These are phyloP conservation scores for Monochamus alternatus DNA, from an alignment of 2,888 invertebrate species.

Conservation along the genomic window DNA sequence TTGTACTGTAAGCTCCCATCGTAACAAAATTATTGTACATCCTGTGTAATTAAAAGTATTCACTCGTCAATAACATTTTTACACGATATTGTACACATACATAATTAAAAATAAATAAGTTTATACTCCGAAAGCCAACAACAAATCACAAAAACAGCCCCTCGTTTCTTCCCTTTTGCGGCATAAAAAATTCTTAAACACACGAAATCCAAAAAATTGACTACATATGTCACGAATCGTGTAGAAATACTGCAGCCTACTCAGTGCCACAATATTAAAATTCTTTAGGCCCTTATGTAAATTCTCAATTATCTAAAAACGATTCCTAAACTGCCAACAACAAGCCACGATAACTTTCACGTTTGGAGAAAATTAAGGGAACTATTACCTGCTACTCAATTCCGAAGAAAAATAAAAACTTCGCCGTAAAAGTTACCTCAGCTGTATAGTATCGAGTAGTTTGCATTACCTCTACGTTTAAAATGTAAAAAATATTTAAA, in stretches of 20 bases:
- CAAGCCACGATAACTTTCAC: slow-evolving; percentile 12
- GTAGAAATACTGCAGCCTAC: slow-evolving; percentile 46
- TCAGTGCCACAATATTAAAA: slow-evolving; percentile 15
- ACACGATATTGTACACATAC: slow-evolving; percentile 39
- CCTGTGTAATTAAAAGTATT: slow-evolving; percentile 44
- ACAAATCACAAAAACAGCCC: slow-evolving; percentile 49
- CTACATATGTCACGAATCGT: slow-evolving; percentile 30
- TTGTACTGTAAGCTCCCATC: slow-evolving; percentile 51
- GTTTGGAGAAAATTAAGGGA: not conserved
- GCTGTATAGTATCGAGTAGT: slow-evolving; percentile 16
- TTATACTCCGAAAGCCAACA: slow-evolving; percentile 47
- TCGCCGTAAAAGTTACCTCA: slow-evolving; percentile 18
- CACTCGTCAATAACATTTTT: slow-evolving; percentile 31
- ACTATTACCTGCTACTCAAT: not conserved
- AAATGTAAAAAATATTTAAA: slow-evolving; percentile 43
- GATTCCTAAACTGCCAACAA: slow-evolving; percentile 46
- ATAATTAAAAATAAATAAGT: slow-evolving; percentile 47
- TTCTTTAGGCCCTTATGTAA: slow-evolving; percentile 44
- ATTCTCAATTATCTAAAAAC: slow-evolving; percentile 46
- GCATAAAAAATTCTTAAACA: slow-evolving; percentile 40
- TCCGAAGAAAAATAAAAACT: not conserved
- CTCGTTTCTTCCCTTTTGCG: slow-evolving; percentile 41
- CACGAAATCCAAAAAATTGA: slow-evolving; percentile 39
- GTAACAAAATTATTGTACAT: slow-evolving; percentile 43
- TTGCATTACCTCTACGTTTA: slow-evolving; percentile 27